These are phyloP conservation scores for Pluvialis apricaria DNA, from an alignment of 2,113 vertebrate genomes.

Conservation along the genomic window DNA sequence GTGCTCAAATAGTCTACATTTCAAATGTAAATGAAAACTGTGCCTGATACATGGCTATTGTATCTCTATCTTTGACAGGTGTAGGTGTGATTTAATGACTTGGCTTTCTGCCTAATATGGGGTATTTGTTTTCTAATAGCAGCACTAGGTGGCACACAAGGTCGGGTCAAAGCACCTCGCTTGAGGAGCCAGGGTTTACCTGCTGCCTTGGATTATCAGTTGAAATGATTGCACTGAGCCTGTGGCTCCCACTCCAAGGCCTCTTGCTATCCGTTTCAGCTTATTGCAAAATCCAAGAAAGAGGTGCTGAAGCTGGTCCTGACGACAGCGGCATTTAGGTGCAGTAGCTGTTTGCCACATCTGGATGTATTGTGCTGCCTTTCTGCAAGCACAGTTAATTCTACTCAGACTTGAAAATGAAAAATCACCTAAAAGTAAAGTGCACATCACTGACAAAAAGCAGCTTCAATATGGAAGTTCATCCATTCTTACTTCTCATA, in stretches of 20 bases:
- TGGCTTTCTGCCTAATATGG: neutral
- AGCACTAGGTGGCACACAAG: conserved; percentile 15
- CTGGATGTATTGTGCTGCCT: neutral
- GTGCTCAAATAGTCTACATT: neutral
- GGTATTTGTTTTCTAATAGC: neutral
- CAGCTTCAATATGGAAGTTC: neutral
- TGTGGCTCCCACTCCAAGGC: neutral
- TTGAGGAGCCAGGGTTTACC: neutral
- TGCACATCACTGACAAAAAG: neutral
- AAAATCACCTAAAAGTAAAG: neutral
- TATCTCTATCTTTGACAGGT: neutral
- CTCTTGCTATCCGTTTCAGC: neutral
- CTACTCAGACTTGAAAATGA: neutral
- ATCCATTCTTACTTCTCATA: neutral
- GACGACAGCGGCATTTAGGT: neutral
- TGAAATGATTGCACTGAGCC: neutral
- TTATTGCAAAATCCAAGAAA: neutral
- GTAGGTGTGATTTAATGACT: neutral
- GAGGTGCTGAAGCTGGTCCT: neutral
- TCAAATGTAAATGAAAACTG: neutral
- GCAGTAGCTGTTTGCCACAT: neutral
- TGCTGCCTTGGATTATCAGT: neutral
- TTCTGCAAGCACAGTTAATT: neutral
- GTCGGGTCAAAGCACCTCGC: neutral
- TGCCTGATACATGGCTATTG: neutral